Base-by-base conservation (phyloP, 2,888 invertebrate genomes). In the Oscheius sp. region DNA sequence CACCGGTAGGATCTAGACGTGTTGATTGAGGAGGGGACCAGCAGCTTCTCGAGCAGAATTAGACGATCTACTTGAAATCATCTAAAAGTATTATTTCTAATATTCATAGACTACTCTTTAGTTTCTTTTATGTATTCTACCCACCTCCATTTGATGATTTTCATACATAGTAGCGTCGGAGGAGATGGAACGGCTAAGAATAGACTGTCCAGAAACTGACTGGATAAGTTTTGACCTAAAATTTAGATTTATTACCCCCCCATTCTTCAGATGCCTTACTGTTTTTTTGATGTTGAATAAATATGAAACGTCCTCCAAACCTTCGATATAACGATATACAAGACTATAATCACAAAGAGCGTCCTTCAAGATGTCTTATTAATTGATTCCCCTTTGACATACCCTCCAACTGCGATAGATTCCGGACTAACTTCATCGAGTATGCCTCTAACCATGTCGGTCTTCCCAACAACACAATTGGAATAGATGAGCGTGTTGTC, bases 161-260 rank as follows among this genome's bases (percentile, higher is more conserved):
- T 75, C 75, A 54, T 75, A 75, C 28, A 63, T 75, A 0, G 70
- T 72, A 3, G 68, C 67, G 30, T 75, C 75, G n/a, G 75, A 72
- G 5, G 71, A 64, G 17, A 68, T 41, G 2, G 71, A 71, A 28
- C 67, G 67, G 17, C 67, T 71, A 2, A 75, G 63, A 20, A 75
- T 72, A 0, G 75, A 75, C 44, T 75, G 75, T 24, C 75, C 75
- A 12, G 75, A 75, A 0, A 75, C 71, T 4, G 75, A 75, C 47
- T 75, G 75, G 22, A 69, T 70, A 49, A 75, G 63, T 57, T 75
- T 75, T 8, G 75, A 72, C 30, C 54, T 51, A 38, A 33, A 63
- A n/a, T 6, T 28, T 8, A 45, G 5, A 24, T 14, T 38, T 1
- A 33, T 47, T 26, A 44, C 24, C 3, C 14, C 8, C 3, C 22